Conservation (phyloP, 2,113 vertebrate species). For the Carlito syrichta region DNA sequence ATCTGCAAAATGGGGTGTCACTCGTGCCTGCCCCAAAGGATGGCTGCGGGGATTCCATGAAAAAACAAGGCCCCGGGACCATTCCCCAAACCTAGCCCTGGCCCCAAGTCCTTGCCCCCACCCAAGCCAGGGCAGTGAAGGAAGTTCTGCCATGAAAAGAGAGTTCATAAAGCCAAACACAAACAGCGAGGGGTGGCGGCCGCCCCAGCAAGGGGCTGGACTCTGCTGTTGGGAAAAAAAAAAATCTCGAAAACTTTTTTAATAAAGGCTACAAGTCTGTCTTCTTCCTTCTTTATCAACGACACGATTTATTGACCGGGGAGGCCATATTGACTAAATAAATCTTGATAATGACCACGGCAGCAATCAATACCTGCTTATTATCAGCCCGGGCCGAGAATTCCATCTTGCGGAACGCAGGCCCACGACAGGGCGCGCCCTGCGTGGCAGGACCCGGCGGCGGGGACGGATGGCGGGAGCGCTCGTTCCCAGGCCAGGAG, state of each 20-base stretch:
- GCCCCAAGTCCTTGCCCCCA: neutral
- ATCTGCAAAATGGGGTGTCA: neutral
- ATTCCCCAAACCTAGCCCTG: neutral
- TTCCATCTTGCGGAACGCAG: slow-evolving; percentile 80
- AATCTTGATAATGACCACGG: slow-evolving; percentile 87
- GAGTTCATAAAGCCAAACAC: neutral
- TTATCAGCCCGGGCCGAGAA: slow-evolving; percentile 81
- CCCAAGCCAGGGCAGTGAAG: neutral
- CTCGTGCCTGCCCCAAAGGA: neutral
- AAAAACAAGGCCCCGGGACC: neutral
- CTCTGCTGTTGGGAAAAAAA: slow-evolving; percentile 53
- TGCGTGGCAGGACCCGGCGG: slow-evolving; percentile 38
- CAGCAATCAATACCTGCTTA: slow-evolving; percentile 85
- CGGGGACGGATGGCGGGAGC: neutral
- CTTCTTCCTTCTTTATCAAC: slow-evolving; percentile 84
- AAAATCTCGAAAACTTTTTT: slow-evolving; percentile 80
- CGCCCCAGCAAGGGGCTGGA: neutral
- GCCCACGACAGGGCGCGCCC: slow-evolving; percentile 63
- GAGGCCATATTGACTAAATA: slow-evolving; percentile 86
- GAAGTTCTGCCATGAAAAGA: neutral
- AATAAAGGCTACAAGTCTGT: slow-evolving; percentile 84
- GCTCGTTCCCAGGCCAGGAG: neutral
- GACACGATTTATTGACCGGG: slow-evolving; percentile 82
- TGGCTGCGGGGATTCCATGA: neutral
- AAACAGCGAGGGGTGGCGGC: neutral